Evolutionary conservation across 2,888 invertebrate species (phyloP).

Genomic region (Oxystoma pomonae): DNA sequence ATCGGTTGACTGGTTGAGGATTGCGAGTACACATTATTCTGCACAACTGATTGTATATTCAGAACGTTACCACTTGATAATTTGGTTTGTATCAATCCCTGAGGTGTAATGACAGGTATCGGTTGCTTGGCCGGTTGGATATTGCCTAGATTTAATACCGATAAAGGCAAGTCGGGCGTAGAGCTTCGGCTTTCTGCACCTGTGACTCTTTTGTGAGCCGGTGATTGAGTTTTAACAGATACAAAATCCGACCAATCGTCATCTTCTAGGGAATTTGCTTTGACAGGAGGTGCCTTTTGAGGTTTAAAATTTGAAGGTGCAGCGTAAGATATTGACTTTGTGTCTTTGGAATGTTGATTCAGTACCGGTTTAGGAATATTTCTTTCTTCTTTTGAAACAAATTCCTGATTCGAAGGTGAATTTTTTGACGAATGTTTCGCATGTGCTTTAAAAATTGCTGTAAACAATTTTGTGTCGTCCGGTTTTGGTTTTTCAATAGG

Average conservation of each 20-base stretch:
- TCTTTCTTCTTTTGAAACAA: not conserved
- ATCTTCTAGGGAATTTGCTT: constrained; percentile 44
- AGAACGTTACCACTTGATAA: constrained; percentile 28
- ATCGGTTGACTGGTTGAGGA: constrained; percentile 15
- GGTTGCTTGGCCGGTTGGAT: constrained; percentile 43
- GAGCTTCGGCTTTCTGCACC: constrained; percentile 32
- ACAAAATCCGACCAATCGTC: constrained; percentile 62
- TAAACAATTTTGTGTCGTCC: not conserved
- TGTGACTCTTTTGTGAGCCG: constrained; percentile 28
- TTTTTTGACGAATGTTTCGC: not conserved
- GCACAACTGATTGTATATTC: not conserved
- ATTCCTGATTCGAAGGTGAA: not conserved
- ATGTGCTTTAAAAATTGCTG: not conserved
- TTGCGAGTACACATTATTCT: constrained; percentile 8
- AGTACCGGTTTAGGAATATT: not conserved
- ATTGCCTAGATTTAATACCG: constrained; percentile 41
- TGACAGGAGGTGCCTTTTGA: not conserved
- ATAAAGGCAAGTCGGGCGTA: constrained; percentile 42
- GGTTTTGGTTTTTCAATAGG: not conserved
- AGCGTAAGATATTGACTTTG: not conserved
- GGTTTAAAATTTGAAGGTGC: not conserved
- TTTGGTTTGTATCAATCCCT: constrained; percentile 43
- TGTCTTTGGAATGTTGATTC: not conserved
- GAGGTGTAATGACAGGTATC: constrained; percentile 43
- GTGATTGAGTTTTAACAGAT: constrained; percentile 37